Percentiles rank a stretch among this genome's conserved stretches.
Conservation (phyloP, 2,888 invertebrate genomes). For the Microctonus aethiopoides region DNA sequence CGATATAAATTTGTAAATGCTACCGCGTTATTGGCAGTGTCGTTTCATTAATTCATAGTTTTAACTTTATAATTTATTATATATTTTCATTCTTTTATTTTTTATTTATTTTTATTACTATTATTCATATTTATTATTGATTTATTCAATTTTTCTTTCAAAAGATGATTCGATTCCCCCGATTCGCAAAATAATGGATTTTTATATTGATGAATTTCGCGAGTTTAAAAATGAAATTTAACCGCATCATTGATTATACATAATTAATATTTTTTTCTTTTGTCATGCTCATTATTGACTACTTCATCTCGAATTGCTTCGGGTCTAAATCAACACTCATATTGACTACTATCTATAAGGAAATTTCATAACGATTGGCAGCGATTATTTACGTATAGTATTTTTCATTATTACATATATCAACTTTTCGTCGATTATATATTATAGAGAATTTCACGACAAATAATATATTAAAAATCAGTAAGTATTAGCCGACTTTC, state of each 20-base stretch:
- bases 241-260: not conserved
- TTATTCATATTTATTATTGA: not conserved
- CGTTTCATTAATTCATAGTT: slow-evolving; percentile 50
- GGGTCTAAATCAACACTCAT: not conserved
- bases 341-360: not conserved
- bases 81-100: not conserved
- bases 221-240: not conserved
- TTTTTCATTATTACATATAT: not conserved
- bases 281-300: no score
- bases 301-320: not conserved
- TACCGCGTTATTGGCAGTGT: slow-evolving; percentile 60
- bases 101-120: not conserved
- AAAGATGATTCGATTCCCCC: not conserved
- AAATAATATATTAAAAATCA: not conserved
- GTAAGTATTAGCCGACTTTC: not conserved
- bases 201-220: not conserved
- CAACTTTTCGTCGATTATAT: no score
- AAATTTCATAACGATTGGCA: not conserved
- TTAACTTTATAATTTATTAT: slow-evolving; percentile 13
- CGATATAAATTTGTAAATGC: slow-evolving; percentile 59
- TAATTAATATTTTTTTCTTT: not conserved
- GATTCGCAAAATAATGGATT: not conserved
- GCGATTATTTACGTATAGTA: not conserved
- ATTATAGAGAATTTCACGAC: no score
- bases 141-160: not conserved